Evolutionary conservation across 2,113 vertebrate genomes (phyloP), one percentile per base, ranked within the genome.

Genomic region (Xyrauchen texanus): DNA sequence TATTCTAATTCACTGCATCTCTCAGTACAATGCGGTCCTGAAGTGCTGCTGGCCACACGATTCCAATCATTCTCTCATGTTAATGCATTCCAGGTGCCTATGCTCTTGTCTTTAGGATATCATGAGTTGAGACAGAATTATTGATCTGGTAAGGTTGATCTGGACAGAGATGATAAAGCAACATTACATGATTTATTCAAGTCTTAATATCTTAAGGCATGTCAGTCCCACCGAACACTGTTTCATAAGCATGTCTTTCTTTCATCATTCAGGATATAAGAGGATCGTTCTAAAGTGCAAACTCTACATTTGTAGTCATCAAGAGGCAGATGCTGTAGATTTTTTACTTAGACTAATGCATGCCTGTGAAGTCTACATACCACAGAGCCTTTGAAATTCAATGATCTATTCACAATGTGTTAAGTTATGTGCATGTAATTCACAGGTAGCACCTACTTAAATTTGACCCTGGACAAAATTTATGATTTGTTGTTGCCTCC

Each of bases 171-270:
- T 90, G 91, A 93, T 91, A 85, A 90, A 87, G 90, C 92, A 90
- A 87, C 87, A 88, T 92, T 77, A 76, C 85, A 87, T 90, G 90
- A 93, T 92, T 92, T 89, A 93, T 92, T 91, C 87, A 84, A 84
- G 68, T 74, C 75, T 78, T 93, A 91, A 91, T 91, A 87, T 88
- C 75, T 78, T 57, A 79, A 72, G 87, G 88, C 90, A 86, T 85
- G 81, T 58, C 58, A 47, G 46, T 76, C 66, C 73, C 64, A 55
- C 16, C 85, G 82, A 87, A 85, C 72, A 53, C 44, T 47, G 64
- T 83, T 85, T 84, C 72, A 47, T 16, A 11, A 52, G 77, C 77
- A 65, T 44, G 34, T 53, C 42, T 69, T 83, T 68, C 85, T 89
- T 89, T 90, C 73, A 88, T 90, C 88, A 87, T 85, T 79, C 78